These are phyloP conservation scores for Anguilla rostrata DNA, from an alignment of 2,113 vertebrate genomes.

Conservation along the genomic window DNA sequence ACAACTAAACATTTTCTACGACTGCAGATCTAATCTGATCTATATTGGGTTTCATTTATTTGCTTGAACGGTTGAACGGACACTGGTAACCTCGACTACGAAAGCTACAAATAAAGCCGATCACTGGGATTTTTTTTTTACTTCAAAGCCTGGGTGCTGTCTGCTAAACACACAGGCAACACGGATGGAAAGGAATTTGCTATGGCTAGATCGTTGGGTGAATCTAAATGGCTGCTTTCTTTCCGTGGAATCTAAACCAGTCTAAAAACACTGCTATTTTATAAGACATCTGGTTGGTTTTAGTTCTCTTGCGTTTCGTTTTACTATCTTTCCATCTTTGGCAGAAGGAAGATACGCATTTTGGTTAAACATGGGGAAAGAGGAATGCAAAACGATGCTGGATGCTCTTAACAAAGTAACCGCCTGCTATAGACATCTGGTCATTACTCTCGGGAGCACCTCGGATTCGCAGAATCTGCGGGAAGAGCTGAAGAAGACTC, in stretches of 20 bases:
- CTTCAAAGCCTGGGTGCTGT: slow-evolving; percentile 60
- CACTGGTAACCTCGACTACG: slow-evolving; percentile 49
- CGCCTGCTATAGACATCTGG: slow-evolving; percentile 91
- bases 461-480: slow-evolving; percentile 92
- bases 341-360: not conserved
- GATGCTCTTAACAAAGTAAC: slow-evolving; percentile 90
- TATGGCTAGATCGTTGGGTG: slow-evolving; percentile 53
- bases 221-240: slow-evolving; percentile 53
- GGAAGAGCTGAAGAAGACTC: slow-evolving; percentile 87
- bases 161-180: slow-evolving; percentile 47
- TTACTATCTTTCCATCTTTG: not conserved
- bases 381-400: slow-evolving; percentile 92
- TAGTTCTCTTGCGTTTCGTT: not conserved
- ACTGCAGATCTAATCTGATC: slow-evolving; percentile 30
- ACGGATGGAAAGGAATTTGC: slow-evolving; percentile 68
- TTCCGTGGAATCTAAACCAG: slow-evolving; percentile 55
- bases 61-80: slow-evolving; percentile 34
- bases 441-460: slow-evolving; percentile 89
- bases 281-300: not conserved
- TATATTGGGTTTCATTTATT: slow-evolving; percentile 26
- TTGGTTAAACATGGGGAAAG: slow-evolving; percentile 76
- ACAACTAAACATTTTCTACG: not conserved
- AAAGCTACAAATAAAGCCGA: slow-evolving; percentile 61
- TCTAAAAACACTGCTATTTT: not conserved
- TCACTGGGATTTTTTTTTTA: slow-evolving; percentile 60